phyloP scores from a whole-genome alignment of 2,888 invertebrate species.

The Acronicta psi region DNA sequence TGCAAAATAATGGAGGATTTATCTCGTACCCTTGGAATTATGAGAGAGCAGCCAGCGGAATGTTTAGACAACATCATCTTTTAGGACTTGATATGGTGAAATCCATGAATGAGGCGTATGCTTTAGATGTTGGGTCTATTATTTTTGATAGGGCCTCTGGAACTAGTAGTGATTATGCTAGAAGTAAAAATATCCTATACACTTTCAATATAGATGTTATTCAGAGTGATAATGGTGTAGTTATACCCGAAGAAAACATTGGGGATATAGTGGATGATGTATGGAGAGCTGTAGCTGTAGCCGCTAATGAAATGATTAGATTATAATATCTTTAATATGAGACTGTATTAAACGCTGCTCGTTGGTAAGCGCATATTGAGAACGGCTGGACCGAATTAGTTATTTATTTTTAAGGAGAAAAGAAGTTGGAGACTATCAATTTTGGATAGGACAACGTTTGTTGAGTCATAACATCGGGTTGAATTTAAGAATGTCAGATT shows the following conservation, averaged over 20 bases:
- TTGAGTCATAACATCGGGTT: too few relatives aligned
- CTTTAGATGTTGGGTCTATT: constrained; percentile 68
- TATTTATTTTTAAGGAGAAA: too few relatives aligned
- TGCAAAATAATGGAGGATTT: constrained; percentile 93
- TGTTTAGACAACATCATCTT: constrained; percentile 73
- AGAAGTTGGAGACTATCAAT: too few relatives aligned
- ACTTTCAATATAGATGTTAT: constrained; percentile 75
- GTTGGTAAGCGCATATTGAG: too few relatives aligned
- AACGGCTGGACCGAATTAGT: too few relatives aligned
- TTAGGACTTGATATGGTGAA: constrained; percentile 71
- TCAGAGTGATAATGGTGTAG: constrained; percentile 67
- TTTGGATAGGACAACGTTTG: too few relatives aligned
- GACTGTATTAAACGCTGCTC: too few relatives aligned
- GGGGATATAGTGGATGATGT: constrained; percentile 68
- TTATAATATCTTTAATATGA: constrained; percentile 21
- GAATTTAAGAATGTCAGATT: too few relatives aligned
- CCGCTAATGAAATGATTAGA: constrained; percentile 60
- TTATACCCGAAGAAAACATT: constrained; percentile 73
- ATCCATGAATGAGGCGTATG: constrained; percentile 66
- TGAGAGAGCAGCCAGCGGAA: constrained; percentile 80
- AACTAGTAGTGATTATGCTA: constrained; percentile 75
- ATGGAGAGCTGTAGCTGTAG: constrained; percentile 73
- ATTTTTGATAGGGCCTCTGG: constrained; percentile 76
- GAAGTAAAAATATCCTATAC: constrained; percentile 65
- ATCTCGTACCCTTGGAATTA: constrained; percentile 92